Evolutionary conservation across 2,113 vertebrate genomes (phyloP), one percentile per base, ranked within the genome.

Genomic region (Esox niger): DNA sequence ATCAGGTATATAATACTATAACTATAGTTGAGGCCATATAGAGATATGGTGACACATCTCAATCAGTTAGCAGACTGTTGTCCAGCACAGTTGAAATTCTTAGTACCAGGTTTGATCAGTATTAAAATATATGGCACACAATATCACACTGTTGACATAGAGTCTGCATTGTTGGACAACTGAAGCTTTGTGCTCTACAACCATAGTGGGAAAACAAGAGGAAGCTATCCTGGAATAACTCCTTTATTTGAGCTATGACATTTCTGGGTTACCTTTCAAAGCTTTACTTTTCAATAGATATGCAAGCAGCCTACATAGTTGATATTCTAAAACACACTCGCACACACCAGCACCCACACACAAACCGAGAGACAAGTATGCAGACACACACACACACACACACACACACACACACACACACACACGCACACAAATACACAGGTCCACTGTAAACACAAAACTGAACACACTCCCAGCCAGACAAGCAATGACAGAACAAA

Each of bases 241-340:
- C 60, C 52, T 70, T n/a, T 73, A 78, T 78, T 75, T 68, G 71
- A 75, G 63, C 65, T 64, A 64, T 89, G 86, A 89, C 88, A 89
- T 85, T 91, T 89, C 82, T 90, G 78, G 87, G 88, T 90, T 88
- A 89, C 66, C 57, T 85, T 77, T 84, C 69, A 38, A 62, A 81
- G 70, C 66, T 71, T 82, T 47, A 17, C 72, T 66, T 64, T 68
- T 63, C 27, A 13, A 73, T 33, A 63, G 63, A 43, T 33, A 43
- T 59, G 66, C 38, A 69, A 52, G 21, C 31, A 69, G 29, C 52
- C 47, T 35, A 56, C 57, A 75, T 11, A 68, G 65, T 61, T 27
- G 33, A 65, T 29, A 38, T 46, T 43, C 23, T 64, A 33, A 70
- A 35, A 70, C 5, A 60, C 31, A 61, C 6, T 71, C 58, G 57